Percentiles rank a stretch among this genome's conserved stretches.
Evolutionary conservation across 2,113 vertebrate genomes (phyloP).

Genomic region (Caretta caretta): DNA sequence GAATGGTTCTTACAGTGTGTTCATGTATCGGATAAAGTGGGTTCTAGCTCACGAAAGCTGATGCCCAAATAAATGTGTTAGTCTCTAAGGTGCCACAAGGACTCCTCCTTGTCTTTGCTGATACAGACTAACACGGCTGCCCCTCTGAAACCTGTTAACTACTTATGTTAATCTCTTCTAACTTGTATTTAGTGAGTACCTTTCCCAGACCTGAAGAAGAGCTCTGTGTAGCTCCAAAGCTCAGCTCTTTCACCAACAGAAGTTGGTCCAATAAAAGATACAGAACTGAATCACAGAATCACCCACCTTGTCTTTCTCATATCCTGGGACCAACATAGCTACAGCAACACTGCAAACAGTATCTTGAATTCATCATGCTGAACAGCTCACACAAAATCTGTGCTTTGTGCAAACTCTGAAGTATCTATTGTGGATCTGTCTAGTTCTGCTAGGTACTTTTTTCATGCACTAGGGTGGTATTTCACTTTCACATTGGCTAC

Average conservation of each 20-base stretch:
- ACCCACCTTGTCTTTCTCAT: neutral
- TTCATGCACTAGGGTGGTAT: neutral
- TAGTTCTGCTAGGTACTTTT: neutral
- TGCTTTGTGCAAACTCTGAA: neutral
- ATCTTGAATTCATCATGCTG: neutral
- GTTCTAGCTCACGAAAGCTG: too few relatives aligned
- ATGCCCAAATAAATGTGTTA: too few relatives aligned
- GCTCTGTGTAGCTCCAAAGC: neutral
- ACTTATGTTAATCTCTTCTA: neutral
- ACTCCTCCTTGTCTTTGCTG: too few relatives aligned
- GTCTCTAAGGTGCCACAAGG: too few relatives aligned
- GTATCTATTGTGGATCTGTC: neutral
- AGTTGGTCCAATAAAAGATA: neutral
- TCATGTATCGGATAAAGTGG: neutral
- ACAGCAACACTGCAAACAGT: neutral
- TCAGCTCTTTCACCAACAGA: neutral
- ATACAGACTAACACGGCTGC: too few relatives aligned
- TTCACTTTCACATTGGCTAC: constrained; percentile 1
- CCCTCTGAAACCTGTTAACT: neutral
- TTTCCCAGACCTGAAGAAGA: neutral
- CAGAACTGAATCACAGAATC: neutral
- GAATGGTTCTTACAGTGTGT: neutral
- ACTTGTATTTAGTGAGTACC: neutral
- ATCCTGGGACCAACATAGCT: neutral
- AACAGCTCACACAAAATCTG: neutral